Evolutionary conservation across 2,797 vertebrate genomes (phyloP), one percentile per base, ranked within the genome.

Genomic region (Avahi laniger): DNA sequence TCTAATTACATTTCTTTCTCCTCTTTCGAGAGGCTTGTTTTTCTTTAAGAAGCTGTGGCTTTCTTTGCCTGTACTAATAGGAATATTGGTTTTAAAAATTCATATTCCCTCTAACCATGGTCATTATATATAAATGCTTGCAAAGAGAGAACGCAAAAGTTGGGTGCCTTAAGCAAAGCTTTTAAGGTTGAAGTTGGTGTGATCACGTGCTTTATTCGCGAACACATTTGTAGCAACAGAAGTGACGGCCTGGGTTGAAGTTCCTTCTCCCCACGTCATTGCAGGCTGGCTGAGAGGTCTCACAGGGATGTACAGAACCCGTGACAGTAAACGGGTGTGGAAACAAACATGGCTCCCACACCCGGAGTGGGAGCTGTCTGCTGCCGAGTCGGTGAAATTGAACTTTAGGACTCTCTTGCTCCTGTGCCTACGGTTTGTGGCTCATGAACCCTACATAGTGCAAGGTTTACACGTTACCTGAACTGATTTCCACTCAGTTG

Each of bases 1-100:
- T 94, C 82, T 98, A 95, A 97, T 97, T 95, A 94, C 79, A 84
- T 94, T 95, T 94, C 70, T 95, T 88, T 91, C 48, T 84, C 50
- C 28, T 88, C 79, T 93, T 82, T 95, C 69, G 70, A 93, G 93
- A 95, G 41, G 54, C 12, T 96, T 96, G 26, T 79, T 97, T 96
- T 89, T 84, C n/a, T 96, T 95, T 75, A 4, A 84, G 93, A 94
- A 70, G 30, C n/a, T 70, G 18, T 24, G 67, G 33, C 14, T n/a
- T 95, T 92, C 76, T 92, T 96, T 89, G 22, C 63, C 41, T 92
- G 12, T 89, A 46, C 15, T 82, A 72, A 78, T 80, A 92, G 63
- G n/a, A 93, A 91, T 89, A 95, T 91, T 72, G 67, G 6, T 95
- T 95, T 96, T 87, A 91, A 97, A 96, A 94, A 75, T 93, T 94